phyloP scores from a whole-genome alignment of 2,888 invertebrate genomes.

The Xanthostigma xanthostigma region DNA sequence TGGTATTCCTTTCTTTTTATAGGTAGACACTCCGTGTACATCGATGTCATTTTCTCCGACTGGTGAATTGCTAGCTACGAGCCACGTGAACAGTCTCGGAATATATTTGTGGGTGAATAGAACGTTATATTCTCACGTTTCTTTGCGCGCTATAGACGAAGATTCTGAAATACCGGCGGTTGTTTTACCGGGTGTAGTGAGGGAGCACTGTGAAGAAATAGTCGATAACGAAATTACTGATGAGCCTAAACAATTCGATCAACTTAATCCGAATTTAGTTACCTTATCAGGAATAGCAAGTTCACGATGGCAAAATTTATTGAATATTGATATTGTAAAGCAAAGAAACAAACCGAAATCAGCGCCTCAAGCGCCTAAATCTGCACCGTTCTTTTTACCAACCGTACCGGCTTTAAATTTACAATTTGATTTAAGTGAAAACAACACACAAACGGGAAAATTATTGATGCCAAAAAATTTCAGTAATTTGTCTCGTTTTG shows the following conservation, averaged over 20 bases:
- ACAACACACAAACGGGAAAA: constrained; percentile 31
- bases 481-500: constrained; percentile 52
- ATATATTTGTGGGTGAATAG: constrained; percentile 91
- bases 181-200: constrained; percentile 30
- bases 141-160: constrained; percentile 54
- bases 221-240: constrained; percentile 33
- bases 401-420: constrained; percentile 71
- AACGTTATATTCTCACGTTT: constrained; percentile 66
- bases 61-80: constrained; percentile 78
- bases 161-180: constrained; percentile 36
- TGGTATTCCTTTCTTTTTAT: constrained; percentile 13
- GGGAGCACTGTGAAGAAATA: constrained; percentile 25
- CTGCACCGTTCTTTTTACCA: constrained; percentile 92
- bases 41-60: constrained; percentile 82
- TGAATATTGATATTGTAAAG: constrained; percentile 74
- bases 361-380: constrained; percentile 64
- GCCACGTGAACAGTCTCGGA: constrained; percentile 77
- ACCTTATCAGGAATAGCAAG: constrained; percentile 74
- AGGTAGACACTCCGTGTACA: constrained; percentile 66
- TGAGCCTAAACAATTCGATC: constrained; percentile 57
- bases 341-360: constrained; percentile 81
- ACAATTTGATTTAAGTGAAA: constrained; percentile 56
- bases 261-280: constrained; percentile 59
- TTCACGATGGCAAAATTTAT: constrained; percentile 83
- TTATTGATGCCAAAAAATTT: constrained; percentile 41